Evolutionary conservation across 2,888 invertebrate species (phyloP).

Genomic region (Aspidapion aeneum): DNA sequence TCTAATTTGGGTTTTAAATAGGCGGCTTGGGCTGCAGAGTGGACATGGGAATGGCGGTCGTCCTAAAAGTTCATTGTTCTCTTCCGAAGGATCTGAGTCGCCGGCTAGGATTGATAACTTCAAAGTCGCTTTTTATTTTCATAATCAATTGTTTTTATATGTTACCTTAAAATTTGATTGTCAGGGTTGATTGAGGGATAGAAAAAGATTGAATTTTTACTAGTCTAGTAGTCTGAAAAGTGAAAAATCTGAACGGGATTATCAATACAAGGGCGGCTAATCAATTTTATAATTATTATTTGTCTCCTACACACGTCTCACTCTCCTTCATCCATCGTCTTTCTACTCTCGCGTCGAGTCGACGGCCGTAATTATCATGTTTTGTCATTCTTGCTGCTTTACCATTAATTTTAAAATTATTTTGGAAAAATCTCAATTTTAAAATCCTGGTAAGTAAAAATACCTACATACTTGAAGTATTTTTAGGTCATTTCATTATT

Average conservation of each 20-base stretch:
- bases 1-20: too few species aligned
- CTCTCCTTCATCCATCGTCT: conserved; percentile 11
- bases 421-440: background rate
- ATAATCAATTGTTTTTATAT: background rate
- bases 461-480: too few species aligned
- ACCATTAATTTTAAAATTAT: background rate
- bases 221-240: too few species aligned
- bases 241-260: background rate
- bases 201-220: too few species aligned
- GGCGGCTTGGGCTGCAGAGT: conserved; percentile 48
- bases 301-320: conserved; percentile 26
- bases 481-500: conserved; percentile 28
- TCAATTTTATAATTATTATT: conserved; percentile 45
- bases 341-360: conserved; percentile 12
- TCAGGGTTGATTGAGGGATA: too few species aligned
- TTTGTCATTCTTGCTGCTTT: background rate
- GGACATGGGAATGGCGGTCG: conserved; percentile 55
- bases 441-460: too few species aligned
- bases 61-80: conserved; percentile 54
- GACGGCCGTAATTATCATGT: background rate
- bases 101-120: conserved; percentile 42
- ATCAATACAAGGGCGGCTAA: conserved; percentile 35
- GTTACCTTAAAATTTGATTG: too few species aligned
- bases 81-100: too few species aligned
- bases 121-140: conserved; percentile 24